Evolutionary conservation across 1,140 invertebrate genomes (phyloP), one percentile per base, ranked within the genome.

Genomic region (Mizuhopecten yessoensis): DNA sequence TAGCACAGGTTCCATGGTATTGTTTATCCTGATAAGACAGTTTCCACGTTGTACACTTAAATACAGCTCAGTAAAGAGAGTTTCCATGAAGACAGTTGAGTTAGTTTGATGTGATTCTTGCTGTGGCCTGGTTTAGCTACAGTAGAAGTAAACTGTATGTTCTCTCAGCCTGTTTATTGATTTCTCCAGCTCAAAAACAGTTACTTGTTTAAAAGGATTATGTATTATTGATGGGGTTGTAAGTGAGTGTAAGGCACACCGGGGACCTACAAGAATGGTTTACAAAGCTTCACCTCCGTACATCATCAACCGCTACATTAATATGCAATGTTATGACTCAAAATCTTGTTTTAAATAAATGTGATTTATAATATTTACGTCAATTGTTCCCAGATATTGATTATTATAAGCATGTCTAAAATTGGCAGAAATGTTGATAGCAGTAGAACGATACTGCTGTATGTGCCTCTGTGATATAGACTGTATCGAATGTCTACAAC

Each of bases 201-300:
- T 75, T 75, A 75, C 57, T 75, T 75, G 57, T 75, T 75, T 75
- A 75, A 75, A 75, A 75, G 57, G 57, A 75, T n/a, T 75, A 75
- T 75, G 57, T 75, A 75, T 75, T 75, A 75, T 75, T 75, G n/a
- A 75, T 75, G 29, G n/a, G 17, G 57, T 1, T 29, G 57, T 75
- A 75, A 75, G 57, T 75, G 57, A 75, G 57, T 75, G n/a, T 75
- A 75, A 17, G n/a, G 57, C 57, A 23, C 57, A 75, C 17, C 57
- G 11, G 57, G 57, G 57, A 75, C 57, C 57, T 5, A 75, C 23
- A 75, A 75, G 2, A 75, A 75, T 75, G 23, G 23, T 75, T 75
- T 75, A 75, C 57, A 23, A n/a, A 75, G 57, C 57, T 17, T 75
- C 36, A 20, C 42, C 9, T 45, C 42, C n/a, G 57, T 75, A 75